Conservation (phyloP, 2,113 vertebrate genomes). For the Phocoena phocoena region DNA sequence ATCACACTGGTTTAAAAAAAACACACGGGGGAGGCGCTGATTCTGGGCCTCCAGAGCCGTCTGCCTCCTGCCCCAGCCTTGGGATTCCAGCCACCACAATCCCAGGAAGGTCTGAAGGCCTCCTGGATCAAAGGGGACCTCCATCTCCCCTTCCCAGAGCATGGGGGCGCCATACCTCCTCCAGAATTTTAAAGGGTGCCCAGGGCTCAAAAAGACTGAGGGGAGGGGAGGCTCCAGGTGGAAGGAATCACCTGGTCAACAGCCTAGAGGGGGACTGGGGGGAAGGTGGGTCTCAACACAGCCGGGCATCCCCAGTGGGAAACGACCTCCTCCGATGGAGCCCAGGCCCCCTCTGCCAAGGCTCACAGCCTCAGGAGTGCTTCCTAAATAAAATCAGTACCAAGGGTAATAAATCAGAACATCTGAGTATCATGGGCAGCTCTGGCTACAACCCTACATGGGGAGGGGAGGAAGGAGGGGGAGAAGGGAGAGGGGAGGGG, state of each 20-base stretch:
- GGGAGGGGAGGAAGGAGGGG: neutral
- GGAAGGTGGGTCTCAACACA: neutral
- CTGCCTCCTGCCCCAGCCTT: neutral
- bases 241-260: neutral
- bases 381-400: slow-evolving; percentile 41
- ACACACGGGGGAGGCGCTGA: neutral
- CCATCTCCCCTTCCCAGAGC: neutral
- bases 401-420: slow-evolving; percentile 32
- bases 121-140: neutral
- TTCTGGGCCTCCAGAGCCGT: neutral
- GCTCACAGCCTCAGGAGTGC: neutral
- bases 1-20: slow-evolving; percentile 64
- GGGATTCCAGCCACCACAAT: neutral
- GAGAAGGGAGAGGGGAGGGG: neutral
- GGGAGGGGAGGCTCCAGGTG: neutral
- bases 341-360: neutral
- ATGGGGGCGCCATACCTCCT: neutral
- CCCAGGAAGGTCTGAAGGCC: neutral
- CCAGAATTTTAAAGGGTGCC: neutral
- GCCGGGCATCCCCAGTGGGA: neutral
- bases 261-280: neutral
- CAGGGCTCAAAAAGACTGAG: neutral
- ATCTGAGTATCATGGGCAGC: slow-evolving; percentile 20
- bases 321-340: neutral
- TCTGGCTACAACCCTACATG: slow-evolving; percentile 41